Evolutionary conservation across 2,113 vertebrate species (phyloP).

Genomic region (Ivindomyrus marchei): DNA sequence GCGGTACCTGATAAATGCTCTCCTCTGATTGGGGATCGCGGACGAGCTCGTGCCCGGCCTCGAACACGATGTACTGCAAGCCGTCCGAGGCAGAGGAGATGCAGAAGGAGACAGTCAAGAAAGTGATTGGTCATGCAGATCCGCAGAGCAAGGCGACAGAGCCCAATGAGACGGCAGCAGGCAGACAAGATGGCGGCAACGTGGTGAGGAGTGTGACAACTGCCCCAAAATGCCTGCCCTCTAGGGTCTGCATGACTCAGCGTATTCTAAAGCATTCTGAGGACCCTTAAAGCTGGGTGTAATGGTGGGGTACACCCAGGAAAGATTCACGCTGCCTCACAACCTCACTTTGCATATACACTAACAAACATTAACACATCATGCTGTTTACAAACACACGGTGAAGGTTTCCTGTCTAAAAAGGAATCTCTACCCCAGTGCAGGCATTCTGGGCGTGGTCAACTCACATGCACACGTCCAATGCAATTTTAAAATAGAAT

Average conservation of each 20-base stretch:
- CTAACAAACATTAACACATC: neutral
- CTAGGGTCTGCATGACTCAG: neutral
- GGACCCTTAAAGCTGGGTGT: neutral
- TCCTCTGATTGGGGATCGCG: conserved; percentile 93
- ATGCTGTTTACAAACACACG: neutral
- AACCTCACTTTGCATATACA: neutral
- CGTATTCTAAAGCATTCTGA: neutral
- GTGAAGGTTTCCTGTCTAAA: neutral
- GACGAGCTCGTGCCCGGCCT: conserved; percentile 97
- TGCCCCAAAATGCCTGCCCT: neutral
- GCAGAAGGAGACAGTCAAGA: conserved; percentile 35
- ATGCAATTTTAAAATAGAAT: neutral
- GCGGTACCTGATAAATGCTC: conserved; percentile 98
- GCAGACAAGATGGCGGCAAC: neutral
- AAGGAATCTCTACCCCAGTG: neutral
- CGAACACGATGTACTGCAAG: conserved; percentile 99
- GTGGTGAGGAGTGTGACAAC: conserved; percentile 3
- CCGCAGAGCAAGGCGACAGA: conserved; percentile 28
- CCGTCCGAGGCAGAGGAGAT: conserved; percentile 52
- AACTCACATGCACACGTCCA: neutral
- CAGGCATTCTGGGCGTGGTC: neutral
- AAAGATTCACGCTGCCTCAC: neutral
- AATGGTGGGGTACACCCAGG: neutral
- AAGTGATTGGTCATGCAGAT: conserved; percentile 45
- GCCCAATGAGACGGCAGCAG: conserved; percentile 22